Evolutionary conservation across 1,140 invertebrate species (phyloP), one percentile per base, ranked within the genome.

Genomic region (Andrena cerasifolii): DNA sequence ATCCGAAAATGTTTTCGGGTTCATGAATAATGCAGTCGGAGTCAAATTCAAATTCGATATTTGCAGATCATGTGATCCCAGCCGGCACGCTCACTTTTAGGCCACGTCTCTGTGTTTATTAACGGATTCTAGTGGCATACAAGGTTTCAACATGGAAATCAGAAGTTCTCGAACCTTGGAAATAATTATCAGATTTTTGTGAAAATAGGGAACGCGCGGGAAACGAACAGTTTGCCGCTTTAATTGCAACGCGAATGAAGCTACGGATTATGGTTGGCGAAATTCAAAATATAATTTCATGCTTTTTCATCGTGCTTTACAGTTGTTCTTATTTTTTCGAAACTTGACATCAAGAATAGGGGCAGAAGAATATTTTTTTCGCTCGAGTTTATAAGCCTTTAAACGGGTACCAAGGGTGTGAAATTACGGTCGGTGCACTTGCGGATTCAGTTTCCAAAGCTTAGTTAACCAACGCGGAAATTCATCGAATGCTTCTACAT

Each of bases 41-140:
- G 54, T 33, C 40, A 49, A 72, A 72, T 72, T 72, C 28, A 36
- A 61, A 59, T 72, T 61, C 28, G 28, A 72, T 72, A 61, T 59
- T 72, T 40, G 28, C 43, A 61, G 24, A 61, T 72, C 33, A 58
- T n/a, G 33, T 8, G 40, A 21, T 36, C 8, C 24, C 45, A 14
- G 47, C 28, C 24, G 2, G 63, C 47, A 26, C 7, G 45, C 33
- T 21, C 36, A 28, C 53, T 70, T 58, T 31, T 45, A 33, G 0
- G 2, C 10, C 10, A 21, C 5, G 24, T 54, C n/a, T 28, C 24
- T 2, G 10, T 31, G 67, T 70, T 70, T 58, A 45, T 70, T 47
- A 31, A 45, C 26, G 36, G 31, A 56, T 70, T 43, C 7, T 70
- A 59, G 33, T 53, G 31, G 43, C 31, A 12, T n/a, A 21, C 10